Base-by-base conservation (phyloP, 2,888 invertebrate species). In the Neocrepidodera transversa region DNA sequence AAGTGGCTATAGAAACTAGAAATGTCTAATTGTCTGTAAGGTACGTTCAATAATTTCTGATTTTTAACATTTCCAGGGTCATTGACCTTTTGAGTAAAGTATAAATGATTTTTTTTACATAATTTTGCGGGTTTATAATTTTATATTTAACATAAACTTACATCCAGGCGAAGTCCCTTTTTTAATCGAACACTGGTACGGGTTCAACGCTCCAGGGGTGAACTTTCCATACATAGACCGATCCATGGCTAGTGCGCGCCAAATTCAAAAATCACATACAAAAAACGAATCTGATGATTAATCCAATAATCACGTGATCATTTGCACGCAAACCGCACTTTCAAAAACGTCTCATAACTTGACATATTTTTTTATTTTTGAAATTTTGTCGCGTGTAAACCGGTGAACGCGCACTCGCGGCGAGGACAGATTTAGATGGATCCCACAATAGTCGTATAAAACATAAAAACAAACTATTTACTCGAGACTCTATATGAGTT, bases 181-280 rank as follows among this genome's bases (percentile, higher is more conserved):
- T 81, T 88, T 90, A 78, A 91, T 84, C 52, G 91, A 88, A 79
- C 93, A 92, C 80, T 92, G 87, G 81, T 91, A 93, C 51, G 93
- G 93, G 75, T 92, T 90, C 80, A 92, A 87, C 76, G 89, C 90
- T 40, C 92, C 91, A 53, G 91, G 92, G 78, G 88, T 87, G 76
- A 92, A 86, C 83, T 92, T 92, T 69, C 93, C 93, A 79, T 93
- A 93, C 92, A 92, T 93, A 79, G 92, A 90, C 78, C 93, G 86
- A 85, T 93, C 93, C 93, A 93, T 92, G 18, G 2, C 35, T 53
- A 28, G 47, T 14, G 50, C 45, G 65, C 69, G 66, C 63, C 58
- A 68, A 70, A 67, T 70, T 70, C 61, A 66, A 45, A n/a, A 71
- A 68, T 52, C 45, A 20, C n/a, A 32, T 20, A 38, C 50, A 30